A percentile compares a stretch with the other conserved stretches of the same genome.
phyloP scores from a whole-genome alignment of 1,140 invertebrate species.

The Drosophila nasuta region DNA sequence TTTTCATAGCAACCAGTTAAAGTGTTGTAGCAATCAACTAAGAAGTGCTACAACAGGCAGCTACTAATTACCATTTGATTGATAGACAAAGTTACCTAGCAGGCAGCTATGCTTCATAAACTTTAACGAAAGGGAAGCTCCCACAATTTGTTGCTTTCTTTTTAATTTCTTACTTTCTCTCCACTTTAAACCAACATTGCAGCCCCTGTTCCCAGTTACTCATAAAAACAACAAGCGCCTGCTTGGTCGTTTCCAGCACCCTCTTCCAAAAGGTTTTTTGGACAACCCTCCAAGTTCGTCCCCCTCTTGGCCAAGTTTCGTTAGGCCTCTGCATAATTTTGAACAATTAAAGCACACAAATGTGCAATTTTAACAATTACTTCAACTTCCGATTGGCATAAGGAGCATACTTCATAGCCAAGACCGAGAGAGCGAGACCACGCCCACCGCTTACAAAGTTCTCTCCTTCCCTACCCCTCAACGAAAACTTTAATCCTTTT shows the following conservation, averaged over 20 bases:
- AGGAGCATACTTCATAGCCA: slow-evolving; percentile 39
- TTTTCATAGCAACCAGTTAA: too few species aligned
- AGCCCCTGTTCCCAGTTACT: slow-evolving; percentile 2
- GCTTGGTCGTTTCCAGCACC: slow-evolving; percentile 27
- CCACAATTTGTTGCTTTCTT: neutral
- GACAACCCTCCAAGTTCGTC: neutral
- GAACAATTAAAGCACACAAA: slow-evolving; percentile 64
- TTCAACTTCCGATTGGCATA: slow-evolving; percentile 60
- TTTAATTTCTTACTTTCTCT: neutral
- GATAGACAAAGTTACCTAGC: neutral
- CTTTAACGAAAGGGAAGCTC: neutral
- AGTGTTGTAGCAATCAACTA: neutral
- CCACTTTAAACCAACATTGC: neutral
- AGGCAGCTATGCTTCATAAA: slow-evolving; percentile 9
- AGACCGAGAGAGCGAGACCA: slow-evolving; percentile 6
- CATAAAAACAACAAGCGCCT: slow-evolving; percentile 54
- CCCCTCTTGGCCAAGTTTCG: neutral
- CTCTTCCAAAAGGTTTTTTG: slow-evolving; percentile 32
- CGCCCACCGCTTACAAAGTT: slow-evolving; percentile 31
- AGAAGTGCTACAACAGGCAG: neutral
- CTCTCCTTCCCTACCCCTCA: too few species aligned
- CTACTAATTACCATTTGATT: neutral
- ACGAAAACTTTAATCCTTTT: slow-evolving; percentile 63
- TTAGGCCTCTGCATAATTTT: slow-evolving; percentile 55
- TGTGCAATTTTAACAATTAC: slow-evolving; percentile 62